These are phyloP conservation scores for Pagrus major DNA, from an alignment of 2,113 vertebrate species.

Conservation along the genomic window DNA sequence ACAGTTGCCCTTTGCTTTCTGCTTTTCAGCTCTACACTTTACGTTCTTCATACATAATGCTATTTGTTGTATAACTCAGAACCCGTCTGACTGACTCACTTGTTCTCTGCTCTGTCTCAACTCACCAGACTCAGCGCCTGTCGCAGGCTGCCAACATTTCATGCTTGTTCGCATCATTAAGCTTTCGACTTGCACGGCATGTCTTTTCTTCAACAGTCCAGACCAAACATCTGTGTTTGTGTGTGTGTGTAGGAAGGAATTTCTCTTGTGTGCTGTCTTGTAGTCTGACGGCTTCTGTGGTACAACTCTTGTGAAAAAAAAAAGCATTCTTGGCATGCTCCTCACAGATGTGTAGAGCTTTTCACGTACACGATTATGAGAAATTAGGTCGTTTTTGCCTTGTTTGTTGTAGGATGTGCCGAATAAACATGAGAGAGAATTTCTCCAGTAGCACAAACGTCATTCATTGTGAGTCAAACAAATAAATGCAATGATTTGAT, in stretches of 20 bases:
- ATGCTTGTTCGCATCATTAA: constrained; percentile 39
- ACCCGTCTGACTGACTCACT: constrained; percentile 1
- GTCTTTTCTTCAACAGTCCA: constrained; percentile 30
- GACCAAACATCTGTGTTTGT: constrained; percentile 47
- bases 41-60: background rate
- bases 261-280: background rate
- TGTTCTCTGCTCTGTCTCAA: constrained; percentile 9
- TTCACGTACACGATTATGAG: background rate
- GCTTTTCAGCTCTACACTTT: background rate
- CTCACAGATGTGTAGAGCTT: constrained; percentile 7
- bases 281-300: constrained; percentile 20
- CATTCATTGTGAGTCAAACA: constrained; percentile 14
- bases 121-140: constrained; percentile 1
- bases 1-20: background rate
- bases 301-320: constrained; percentile 15
- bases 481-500: constrained; percentile 10
- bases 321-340: constrained; percentile 1
- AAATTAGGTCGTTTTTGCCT: background rate
- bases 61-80: background rate
- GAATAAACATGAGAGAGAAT: background rate
- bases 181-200: constrained; percentile 45
- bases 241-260: background rate
- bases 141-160: constrained; percentile 39
- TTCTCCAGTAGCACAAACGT: background rate
- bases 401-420: background rate